phyloP scores from a whole-genome alignment of 2,888 invertebrate species.

The Mythimna loreyi region DNA sequence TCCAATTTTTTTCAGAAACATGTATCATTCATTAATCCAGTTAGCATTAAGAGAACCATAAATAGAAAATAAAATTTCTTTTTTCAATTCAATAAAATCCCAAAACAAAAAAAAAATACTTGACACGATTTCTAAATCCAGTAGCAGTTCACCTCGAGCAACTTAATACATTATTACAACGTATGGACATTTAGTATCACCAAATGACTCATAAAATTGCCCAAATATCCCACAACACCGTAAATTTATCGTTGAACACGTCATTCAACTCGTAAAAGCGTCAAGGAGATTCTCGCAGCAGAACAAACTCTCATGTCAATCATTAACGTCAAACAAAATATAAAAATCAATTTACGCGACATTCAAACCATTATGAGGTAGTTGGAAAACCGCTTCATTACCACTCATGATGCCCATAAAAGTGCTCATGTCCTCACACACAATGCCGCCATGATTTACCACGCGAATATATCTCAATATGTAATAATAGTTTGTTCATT shows the following conservation, averaged over 20 bases:
- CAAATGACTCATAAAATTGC: slow-evolving; percentile 89
- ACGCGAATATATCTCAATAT: slow-evolving; percentile 78
- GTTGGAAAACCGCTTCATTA: slow-evolving; percentile 87
- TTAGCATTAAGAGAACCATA: too few species aligned
- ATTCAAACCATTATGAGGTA: slow-evolving; percentile 82
- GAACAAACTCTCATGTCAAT: slow-evolving; percentile 84
- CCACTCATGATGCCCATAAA: slow-evolving; percentile 82
- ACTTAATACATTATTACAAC: slow-evolving; percentile 77
- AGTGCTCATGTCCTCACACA: slow-evolving; percentile 73
- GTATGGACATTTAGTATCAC: slow-evolving; percentile 82
- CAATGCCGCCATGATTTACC: slow-evolving; percentile 82
- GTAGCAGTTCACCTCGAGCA: slow-evolving; percentile 72
- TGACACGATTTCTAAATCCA: slow-evolving; percentile 38
- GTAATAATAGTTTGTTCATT: slow-evolving; percentile 87
- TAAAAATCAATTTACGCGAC: slow-evolving; percentile 88
- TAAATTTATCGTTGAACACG: slow-evolving; percentile 83
- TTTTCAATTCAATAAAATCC: slow-evolving; percentile 2
- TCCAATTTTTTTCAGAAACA: too few species aligned
- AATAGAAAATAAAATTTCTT: background rate
- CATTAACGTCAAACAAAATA: slow-evolving; percentile 90
- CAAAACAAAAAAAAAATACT: slow-evolving; percentile 3
- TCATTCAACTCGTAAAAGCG: slow-evolving; percentile 85
- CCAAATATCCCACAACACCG: slow-evolving; percentile 87
- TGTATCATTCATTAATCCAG: too few species aligned
- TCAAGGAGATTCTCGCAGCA: slow-evolving; percentile 69